Evolutionary conservation across 1,140 invertebrate species (phyloP), one percentile per base, ranked within the genome.

Genomic region (Whitmania pigra): DNA sequence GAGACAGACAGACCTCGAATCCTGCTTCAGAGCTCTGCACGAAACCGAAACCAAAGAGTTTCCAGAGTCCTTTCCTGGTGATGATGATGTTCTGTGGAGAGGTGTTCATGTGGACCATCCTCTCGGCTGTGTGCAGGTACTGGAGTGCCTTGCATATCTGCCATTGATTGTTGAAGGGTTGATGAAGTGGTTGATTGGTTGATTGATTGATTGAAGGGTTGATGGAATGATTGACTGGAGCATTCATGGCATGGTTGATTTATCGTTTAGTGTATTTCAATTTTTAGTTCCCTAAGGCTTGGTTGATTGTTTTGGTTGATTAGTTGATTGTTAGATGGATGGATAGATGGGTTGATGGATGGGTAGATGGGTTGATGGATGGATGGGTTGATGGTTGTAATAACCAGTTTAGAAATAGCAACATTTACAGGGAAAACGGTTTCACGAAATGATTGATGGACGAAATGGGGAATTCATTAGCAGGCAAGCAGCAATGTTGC

Each of bases 121-220:
- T 88, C 73, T 87, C 87, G 29, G 87, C 88, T 80, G 89, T 89
- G 82, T 97, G 94, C 63, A 98, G 84, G 83, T 91, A 97, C 15
- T 90, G 86, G 74, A 98, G 84, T 2, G 93, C 95, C 80, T 98
- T 94, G 11, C 89, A 90, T 73, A 97, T 88, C 94, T 97, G 57
- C 11, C 6, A 31, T 4, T 63, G 57, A 71, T 25, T 36, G 22
- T 25, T 63, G 57, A 63, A 11, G 11, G 29, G 15, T 49, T 25
- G 22, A 63, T 63, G 9, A 15, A 25, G 9, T 63, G 29, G 22
- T 63, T n/a, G 57, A 63, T 63, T 63, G 29, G 0, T 31, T 31
- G 29, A 22, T 22, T n/a, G n/a, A n/a, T n/a, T 31, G 57, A 25
- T 63, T 31, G 29, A 63, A n/a, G 9, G 29, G 0, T 31, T 31